These are phyloP conservation scores for Brachyhypopomus occidentalis DNA, from an alignment of 2,113 vertebrate genomes.

Conservation along the genomic window DNA sequence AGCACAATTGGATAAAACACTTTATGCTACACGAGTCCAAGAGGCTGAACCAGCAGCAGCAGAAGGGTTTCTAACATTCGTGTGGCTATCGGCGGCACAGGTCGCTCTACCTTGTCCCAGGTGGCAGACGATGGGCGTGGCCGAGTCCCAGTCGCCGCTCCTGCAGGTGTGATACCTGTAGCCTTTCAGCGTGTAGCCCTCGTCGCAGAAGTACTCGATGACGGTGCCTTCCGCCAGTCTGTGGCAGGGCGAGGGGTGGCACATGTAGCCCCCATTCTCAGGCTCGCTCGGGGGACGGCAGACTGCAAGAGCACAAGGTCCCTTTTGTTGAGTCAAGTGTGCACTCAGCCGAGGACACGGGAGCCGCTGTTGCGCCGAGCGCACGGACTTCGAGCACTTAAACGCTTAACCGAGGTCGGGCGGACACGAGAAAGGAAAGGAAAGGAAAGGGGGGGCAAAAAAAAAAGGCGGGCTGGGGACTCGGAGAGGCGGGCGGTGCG, in stretches of 20 bases:
- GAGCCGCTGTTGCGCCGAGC: background rate
- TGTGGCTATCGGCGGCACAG: too few species aligned
- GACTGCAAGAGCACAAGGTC: constrained; percentile 57
- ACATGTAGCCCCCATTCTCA: constrained; percentile 94
- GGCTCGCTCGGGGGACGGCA: constrained; percentile 90
- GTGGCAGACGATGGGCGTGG: constrained; percentile 94
- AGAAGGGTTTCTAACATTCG: too few species aligned
- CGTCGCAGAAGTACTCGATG: constrained; percentile 94
- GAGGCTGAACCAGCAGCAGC: too few species aligned
- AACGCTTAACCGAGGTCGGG: too few species aligned
- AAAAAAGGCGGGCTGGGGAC: too few species aligned
- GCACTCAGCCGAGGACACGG: too few species aligned
- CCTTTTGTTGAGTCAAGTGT: too few species aligned
- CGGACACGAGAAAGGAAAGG: too few species aligned
- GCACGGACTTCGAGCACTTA: background rate
- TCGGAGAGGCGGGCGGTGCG: background rate
- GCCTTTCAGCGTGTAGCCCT: constrained; percentile 94
- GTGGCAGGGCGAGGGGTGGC: constrained; percentile 90
- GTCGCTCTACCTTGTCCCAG: constrained; percentile 81
- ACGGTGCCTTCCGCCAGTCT: constrained; percentile 86
- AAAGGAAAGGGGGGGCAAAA: too few species aligned
- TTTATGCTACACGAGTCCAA: too few species aligned
- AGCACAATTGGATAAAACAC: too few species aligned
- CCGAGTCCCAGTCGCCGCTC: constrained; percentile 91
- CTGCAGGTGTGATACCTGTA: constrained; percentile 97